A percentile compares a stretch with the other conserved stretches of the same genome.
These are phyloP conservation scores for Drosophila tanythrix DNA, from an alignment of 2,888 invertebrate genomes.

Conservation along the genomic window DNA sequence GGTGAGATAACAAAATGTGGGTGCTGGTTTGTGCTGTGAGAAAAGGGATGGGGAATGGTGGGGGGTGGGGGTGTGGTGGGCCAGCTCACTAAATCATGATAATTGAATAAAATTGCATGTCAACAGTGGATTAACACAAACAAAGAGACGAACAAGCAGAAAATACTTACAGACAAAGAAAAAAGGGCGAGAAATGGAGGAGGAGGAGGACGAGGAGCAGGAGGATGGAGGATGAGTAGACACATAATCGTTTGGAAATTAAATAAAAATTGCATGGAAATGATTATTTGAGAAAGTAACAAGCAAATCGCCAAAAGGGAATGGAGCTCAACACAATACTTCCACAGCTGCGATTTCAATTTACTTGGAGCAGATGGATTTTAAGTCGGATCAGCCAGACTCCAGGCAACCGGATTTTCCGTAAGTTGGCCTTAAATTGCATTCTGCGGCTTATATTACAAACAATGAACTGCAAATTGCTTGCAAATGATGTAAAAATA, in stretches of 20 bases:
- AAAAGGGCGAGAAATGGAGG: neutral
- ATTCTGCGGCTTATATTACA: slow-evolving; percentile 31
- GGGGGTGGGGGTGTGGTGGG: neutral
- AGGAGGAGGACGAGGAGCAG: neutral
- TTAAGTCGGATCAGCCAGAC: neutral
- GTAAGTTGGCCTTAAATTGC: slow-evolving; percentile 10
- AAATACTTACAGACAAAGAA: slow-evolving; percentile 1
- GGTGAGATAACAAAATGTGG: slow-evolving; percentile 10
- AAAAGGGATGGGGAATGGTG: neutral
- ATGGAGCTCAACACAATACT: neutral
- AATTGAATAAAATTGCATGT: slow-evolving; percentile 77
- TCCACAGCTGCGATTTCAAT: neutral
- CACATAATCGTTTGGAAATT: slow-evolving; percentile 24
- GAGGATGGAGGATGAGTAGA: neutral
- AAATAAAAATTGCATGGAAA: slow-evolving; percentile 54
- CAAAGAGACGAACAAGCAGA: slow-evolving; percentile 14
- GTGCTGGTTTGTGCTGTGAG: neutral
- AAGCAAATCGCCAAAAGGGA: slow-evolving; percentile 1
- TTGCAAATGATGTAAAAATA: slow-evolving; percentile 26
- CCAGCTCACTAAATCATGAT: slow-evolving; percentile 60
- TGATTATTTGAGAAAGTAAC: slow-evolving; percentile 51
- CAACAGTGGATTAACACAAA: slow-evolving; percentile 62
- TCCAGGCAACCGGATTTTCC: neutral
- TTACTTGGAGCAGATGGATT: neutral
- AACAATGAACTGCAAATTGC: slow-evolving; percentile 62